These are phyloP conservation scores for Tetragnatha versicolor DNA, from an alignment of 1,140 invertebrate species.

Conservation along the genomic window DNA sequence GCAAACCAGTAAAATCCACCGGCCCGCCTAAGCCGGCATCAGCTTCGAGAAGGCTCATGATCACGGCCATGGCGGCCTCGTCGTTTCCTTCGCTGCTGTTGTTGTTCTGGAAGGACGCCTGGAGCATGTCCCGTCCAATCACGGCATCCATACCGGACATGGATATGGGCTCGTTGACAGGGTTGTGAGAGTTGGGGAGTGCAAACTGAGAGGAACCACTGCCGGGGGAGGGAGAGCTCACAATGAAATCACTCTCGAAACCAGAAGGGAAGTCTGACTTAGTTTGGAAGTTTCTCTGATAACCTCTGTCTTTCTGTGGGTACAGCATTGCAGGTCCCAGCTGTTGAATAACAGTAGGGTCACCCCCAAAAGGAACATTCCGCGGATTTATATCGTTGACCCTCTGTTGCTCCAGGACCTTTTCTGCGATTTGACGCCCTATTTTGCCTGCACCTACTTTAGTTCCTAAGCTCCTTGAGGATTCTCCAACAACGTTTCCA, in stretches of 20 bases:
- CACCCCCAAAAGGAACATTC: not conserved
- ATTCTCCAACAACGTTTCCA: constrained; percentile 23
- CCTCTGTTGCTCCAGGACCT: constrained; percentile 60
- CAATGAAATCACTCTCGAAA: constrained; percentile 28
- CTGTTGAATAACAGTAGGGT: not conserved
- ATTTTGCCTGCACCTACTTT: constrained; percentile 63
- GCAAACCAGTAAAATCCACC: constrained; percentile 85
- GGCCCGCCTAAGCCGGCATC: constrained; percentile 78
- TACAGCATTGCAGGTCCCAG: not conserved
- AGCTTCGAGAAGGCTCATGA: constrained; percentile 88
- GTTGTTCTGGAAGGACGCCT: constrained; percentile 50
- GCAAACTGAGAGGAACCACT: constrained; percentile 32
- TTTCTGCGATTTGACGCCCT: constrained; percentile 64
- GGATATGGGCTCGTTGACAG: not conserved
- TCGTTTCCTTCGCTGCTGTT: constrained; percentile 76
- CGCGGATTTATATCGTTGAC: not conserved
- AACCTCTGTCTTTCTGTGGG: constrained; percentile 10
- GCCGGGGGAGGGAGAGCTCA: constrained; percentile 31
- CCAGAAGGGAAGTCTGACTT: constrained; percentile 13
- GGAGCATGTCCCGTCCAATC: constrained; percentile 52
- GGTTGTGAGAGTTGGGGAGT: constrained; percentile 20
- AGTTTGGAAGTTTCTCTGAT: not conserved
- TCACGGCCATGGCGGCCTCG: constrained; percentile 89
- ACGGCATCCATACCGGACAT: constrained; percentile 36
- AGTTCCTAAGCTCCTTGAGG: constrained; percentile 42